Evolutionary conservation across 2,888 invertebrate species (phyloP).

Genomic region (Vesta saturnalis): DNA sequence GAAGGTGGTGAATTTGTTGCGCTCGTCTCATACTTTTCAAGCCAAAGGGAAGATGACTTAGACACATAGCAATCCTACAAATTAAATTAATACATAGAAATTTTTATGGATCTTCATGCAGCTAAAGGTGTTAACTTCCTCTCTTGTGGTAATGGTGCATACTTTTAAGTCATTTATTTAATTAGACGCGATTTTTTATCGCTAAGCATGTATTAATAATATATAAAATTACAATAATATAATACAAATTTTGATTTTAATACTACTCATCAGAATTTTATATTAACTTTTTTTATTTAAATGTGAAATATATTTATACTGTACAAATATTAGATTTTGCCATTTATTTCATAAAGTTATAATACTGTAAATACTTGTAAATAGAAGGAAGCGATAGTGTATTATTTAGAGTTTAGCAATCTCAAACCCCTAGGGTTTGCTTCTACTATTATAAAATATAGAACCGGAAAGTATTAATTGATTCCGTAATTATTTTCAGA

Average conservation of each 20-base stretch:
- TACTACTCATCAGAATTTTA: constrained; percentile 36
- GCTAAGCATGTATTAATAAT: constrained; percentile 30
- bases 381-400: constrained; percentile 18
- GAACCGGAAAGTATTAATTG: neutral
- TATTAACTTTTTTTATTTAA: constrained; percentile 43
- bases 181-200: constrained; percentile 24
- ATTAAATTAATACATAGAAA: constrained; percentile 20
- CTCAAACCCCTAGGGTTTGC: constrained; percentile 20
- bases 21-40: constrained; percentile 91
- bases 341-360: constrained; percentile 31
- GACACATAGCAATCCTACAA: constrained; percentile 70
- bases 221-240: constrained; percentile 25
- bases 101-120: neutral
- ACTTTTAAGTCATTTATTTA: constrained; percentile 12
- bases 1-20: constrained; percentile 85
- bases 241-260: constrained; percentile 28
- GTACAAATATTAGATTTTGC: constrained; percentile 41
- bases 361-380: constrained; percentile 30
- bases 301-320: constrained; percentile 46
- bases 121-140: constrained; percentile 19
- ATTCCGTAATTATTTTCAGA: neutral
- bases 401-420: constrained; percentile 23
- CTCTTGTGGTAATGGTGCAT: constrained; percentile 21
- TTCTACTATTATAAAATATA: constrained; percentile 4
- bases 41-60: constrained; percentile 88